These are phyloP conservation scores for Mus spicilegus DNA, from an alignment of 2,113 vertebrate species.

Conservation along the genomic window DNA sequence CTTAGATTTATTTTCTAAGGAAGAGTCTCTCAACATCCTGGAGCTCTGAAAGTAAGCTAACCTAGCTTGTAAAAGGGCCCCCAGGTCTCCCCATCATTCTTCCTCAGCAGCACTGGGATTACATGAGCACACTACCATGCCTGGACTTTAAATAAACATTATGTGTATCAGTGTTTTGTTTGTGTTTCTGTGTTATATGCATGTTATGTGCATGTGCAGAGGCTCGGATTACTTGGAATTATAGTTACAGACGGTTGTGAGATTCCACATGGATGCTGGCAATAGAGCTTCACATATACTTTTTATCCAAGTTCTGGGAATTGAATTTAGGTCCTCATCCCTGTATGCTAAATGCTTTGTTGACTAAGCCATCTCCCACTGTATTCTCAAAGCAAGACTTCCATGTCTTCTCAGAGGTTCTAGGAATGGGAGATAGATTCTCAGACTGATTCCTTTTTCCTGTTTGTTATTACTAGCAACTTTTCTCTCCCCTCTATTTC, in stretches of 20 bases:
- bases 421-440: not conserved
- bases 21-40: not conserved
- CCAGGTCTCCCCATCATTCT: not conserved
- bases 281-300: not conserved
- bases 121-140: not conserved
- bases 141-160: too few relatives aligned
- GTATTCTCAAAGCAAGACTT: not conserved
- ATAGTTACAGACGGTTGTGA: not conserved
- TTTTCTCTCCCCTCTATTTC: not conserved
- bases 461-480: not conserved
- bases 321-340: not conserved
- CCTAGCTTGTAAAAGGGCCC: not conserved
- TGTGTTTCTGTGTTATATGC: too few relatives aligned
- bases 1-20: not conserved
- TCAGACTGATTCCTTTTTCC: not conserved
- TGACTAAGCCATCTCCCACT: not conserved
- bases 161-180: not conserved
- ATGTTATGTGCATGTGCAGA: not conserved
- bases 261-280: not conserved
- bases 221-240: not conserved
- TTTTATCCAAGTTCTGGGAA: not conserved
- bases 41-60: not conserved
- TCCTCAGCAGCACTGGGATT: not conserved
- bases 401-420: not conserved
- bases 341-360: not conserved